These are phyloP conservation scores for Acyrthosiphon pisum DNA, from an alignment of 1,140 invertebrate species.

Conservation along the genomic window DNA sequence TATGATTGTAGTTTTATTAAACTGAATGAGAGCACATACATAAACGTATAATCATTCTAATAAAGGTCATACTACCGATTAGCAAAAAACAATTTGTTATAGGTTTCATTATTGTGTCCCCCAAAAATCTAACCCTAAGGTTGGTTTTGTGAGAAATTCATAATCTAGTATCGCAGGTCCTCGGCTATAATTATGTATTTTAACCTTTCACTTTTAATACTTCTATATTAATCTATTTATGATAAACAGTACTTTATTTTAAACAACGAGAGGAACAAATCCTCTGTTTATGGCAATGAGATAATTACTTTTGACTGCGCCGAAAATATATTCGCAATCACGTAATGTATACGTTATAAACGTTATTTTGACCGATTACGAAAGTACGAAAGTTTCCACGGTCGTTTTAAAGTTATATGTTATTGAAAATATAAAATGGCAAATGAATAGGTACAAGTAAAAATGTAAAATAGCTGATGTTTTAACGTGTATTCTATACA, in stretches of 20 bases:
- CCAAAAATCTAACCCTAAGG: not conserved
- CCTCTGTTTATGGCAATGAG: not conserved
- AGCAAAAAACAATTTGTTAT: not conserved
- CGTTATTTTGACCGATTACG: not conserved
- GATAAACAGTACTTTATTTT: not conserved
- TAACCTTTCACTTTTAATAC: not conserved
- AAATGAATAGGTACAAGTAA: not conserved
- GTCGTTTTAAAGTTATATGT: not conserved
- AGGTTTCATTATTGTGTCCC: not conserved
- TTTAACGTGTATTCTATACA: not conserved
- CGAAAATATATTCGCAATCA: not conserved
- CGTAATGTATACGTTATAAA: not conserved
- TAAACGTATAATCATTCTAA: not conserved
- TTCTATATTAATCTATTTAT: not conserved
- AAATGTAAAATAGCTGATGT: too few species aligned
- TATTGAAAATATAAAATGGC: not conserved
- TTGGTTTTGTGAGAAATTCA: not conserved
- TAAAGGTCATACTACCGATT: conserved; percentile 26
- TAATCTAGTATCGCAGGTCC: not conserved
- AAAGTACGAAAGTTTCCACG: not conserved
- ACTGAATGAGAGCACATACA: not conserved
- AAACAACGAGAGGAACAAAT: not conserved
- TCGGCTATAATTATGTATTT: not conserved
- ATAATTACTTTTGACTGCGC: not conserved
- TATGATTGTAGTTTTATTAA: not conserved